Conservation (phyloP, 2,113 vertebrate species). For the Atherinomorus stipes region DNA sequence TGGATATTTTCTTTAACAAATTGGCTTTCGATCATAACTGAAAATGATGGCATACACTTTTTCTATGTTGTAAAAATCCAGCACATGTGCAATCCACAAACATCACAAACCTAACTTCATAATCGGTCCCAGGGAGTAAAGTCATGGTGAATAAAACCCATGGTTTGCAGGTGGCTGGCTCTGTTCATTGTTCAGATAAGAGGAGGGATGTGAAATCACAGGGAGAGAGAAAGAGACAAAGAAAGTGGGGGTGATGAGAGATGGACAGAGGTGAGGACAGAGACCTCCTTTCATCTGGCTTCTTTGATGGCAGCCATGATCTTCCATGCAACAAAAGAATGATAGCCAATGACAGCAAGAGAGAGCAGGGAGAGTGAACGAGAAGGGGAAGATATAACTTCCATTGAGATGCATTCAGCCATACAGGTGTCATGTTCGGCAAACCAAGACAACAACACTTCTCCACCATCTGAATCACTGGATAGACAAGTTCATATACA, state of each 20-base stretch:
- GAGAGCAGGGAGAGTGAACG: conserved; percentile 37
- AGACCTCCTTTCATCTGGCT: conserved; percentile 79
- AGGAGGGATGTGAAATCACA: conserved; percentile 67
- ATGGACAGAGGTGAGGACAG: conserved; percentile 78
- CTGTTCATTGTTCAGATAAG: conserved; percentile 73
- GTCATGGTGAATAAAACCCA: conserved; percentile 20
- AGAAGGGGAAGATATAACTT: conserved; percentile 51
- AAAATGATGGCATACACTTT: too few species aligned
- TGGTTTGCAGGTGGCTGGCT: conserved; percentile 67
- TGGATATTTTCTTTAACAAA: too few species aligned
- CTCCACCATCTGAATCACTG: conserved; percentile 59
- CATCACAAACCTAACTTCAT: not conserved
- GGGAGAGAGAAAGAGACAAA: conserved; percentile 51
- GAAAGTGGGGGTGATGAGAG: conserved; percentile 60
- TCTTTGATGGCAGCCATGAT: conserved; percentile 77
- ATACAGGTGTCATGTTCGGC: conserved; percentile 73
- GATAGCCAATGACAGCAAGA: conserved; percentile 61
- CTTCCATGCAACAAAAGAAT: conserved; percentile 72
- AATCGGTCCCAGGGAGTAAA: conserved; percentile 11
- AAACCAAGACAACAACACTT: conserved; percentile 60
- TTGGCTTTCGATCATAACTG: too few species aligned
- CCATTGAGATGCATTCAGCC: conserved; percentile 67
- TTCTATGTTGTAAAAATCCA: not conserved
- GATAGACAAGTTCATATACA: conserved; percentile 51
- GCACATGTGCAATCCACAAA: not conserved